Evolutionary conservation across 2,797 vertebrate genomes (phyloP).

Genomic region (Enteromius argenteus): DNA sequence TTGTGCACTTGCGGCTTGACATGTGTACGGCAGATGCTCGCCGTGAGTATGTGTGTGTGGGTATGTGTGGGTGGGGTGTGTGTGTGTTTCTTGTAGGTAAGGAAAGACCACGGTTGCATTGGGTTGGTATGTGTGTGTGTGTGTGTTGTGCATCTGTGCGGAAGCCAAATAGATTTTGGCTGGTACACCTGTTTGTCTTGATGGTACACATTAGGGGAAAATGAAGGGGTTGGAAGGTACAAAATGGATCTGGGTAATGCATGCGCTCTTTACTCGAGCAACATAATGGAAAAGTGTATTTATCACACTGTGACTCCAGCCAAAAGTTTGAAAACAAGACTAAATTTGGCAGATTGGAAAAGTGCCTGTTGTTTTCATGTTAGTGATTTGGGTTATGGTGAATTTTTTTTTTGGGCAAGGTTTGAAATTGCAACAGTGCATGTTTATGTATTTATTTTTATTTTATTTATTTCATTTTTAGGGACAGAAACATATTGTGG

Average conservation of each 20-base stretch:
- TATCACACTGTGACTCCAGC: slow-evolving; percentile 12
- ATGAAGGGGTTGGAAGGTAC: slow-evolving; percentile 46
- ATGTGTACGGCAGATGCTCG: slow-evolving; percentile 54
- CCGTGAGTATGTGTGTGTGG: slow-evolving; percentile 32
- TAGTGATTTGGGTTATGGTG: not conserved
- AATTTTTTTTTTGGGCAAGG: not conserved
- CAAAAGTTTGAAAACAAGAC: slow-evolving; percentile 10
- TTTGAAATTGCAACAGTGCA: not conserved
- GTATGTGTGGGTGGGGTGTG: slow-evolving; percentile 18
- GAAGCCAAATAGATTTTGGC: slow-evolving; percentile 41
- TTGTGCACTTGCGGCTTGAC: slow-evolving; percentile 66
- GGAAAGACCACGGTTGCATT: slow-evolving; percentile 32
- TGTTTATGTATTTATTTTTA: not conserved
- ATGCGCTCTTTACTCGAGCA: not conserved
- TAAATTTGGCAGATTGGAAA: not conserved
- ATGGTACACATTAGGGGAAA: slow-evolving; percentile 33
- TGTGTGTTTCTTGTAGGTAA: slow-evolving; percentile 22
- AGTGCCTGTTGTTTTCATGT: not conserved
- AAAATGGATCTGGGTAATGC: slow-evolving; percentile 37
- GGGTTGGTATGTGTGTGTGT: slow-evolving; percentile 21
- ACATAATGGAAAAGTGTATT: slow-evolving; percentile 31
- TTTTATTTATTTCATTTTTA: not conserved
- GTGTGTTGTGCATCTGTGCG: slow-evolving; percentile 41
- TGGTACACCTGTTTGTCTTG: slow-evolving; percentile 46
- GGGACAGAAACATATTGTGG: not conserved